Evolutionary conservation across 2,797 vertebrate genomes (phyloP).

Genomic region (Neosilurus hyrtlii): DNA sequence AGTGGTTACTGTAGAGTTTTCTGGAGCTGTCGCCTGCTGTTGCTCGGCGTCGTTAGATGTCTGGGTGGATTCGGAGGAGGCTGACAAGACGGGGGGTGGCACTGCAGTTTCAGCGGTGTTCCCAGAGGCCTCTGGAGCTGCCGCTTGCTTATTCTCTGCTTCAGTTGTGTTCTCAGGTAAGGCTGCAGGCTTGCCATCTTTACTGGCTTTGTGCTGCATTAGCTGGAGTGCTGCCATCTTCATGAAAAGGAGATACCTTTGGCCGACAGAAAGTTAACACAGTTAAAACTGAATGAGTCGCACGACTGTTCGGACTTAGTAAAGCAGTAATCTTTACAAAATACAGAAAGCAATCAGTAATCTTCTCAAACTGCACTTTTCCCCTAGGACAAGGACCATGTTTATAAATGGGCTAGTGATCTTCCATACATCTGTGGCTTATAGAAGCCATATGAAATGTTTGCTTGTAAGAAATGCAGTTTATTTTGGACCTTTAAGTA

Average conservation of each 20-base stretch:
- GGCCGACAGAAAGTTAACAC: conserved; percentile 8
- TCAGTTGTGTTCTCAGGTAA: conserved; percentile 42
- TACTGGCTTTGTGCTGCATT: conserved; percentile 95
- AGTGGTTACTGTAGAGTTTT: conserved; percentile 52
- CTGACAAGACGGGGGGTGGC: conserved; percentile 23
- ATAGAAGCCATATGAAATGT: background rate
- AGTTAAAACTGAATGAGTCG: background rate
- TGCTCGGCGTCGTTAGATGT: conserved; percentile 25
- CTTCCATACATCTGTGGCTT: background rate
- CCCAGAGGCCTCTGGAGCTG: conserved; percentile 32
- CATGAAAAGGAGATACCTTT: conserved; percentile 98
- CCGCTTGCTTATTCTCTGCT: conserved; percentile 47
- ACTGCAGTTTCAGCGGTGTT: background rate
- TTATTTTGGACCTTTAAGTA: too few relatives aligned
- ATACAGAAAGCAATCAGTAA: background rate
- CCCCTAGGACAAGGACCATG: background rate
- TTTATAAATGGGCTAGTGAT: background rate
- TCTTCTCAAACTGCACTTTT: background rate
- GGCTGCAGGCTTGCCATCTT: conserved; percentile 67
- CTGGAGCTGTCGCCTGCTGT: conserved; percentile 42
- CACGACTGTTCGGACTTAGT: background rate
- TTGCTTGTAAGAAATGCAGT: background rate
- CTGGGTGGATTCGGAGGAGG: conserved; percentile 50
- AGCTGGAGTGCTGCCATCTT: conserved; percentile 96
- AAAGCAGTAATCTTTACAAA: conserved; percentile 5